phyloP scores from a whole-genome alignment of 2,113 vertebrate species.

The Archilochus colubris region DNA sequence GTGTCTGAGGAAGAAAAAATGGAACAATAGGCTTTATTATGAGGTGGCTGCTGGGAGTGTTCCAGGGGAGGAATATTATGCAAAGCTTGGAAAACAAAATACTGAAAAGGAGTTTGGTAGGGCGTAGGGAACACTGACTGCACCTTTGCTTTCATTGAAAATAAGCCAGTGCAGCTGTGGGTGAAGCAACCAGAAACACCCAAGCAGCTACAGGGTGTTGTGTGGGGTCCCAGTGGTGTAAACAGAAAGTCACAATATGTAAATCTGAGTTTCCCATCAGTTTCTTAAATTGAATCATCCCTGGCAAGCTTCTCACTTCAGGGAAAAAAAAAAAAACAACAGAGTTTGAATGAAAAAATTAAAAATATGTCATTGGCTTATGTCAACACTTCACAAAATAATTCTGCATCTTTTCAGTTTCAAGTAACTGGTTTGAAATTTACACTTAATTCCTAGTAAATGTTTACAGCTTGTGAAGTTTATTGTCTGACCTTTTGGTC shows the following conservation, averaged over 20 bases:
- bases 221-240: too few species aligned
- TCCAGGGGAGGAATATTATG: background rate
- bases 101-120: background rate
- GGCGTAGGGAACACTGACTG: background rate
- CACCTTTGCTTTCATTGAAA: background rate
- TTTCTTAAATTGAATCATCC: background rate
- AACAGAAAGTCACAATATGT: background rate
- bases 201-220: accelerated
- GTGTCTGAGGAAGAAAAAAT: background rate
- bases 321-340: background rate
- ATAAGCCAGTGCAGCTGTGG: background rate
- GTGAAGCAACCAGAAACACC: background rate
- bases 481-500: background rate
- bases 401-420: background rate
- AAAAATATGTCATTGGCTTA: background rate
- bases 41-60: background rate
- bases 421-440: background rate
- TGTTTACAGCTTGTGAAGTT: background rate
- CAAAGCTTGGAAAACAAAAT: background rate
- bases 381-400: background rate
- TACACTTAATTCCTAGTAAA: background rate
- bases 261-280: background rate
- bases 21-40: background rate
- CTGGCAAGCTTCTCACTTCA: background rate
- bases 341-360: background rate